Conservation (phyloP, 2,113 vertebrate species). For the Antechinus stuartii region DNA sequence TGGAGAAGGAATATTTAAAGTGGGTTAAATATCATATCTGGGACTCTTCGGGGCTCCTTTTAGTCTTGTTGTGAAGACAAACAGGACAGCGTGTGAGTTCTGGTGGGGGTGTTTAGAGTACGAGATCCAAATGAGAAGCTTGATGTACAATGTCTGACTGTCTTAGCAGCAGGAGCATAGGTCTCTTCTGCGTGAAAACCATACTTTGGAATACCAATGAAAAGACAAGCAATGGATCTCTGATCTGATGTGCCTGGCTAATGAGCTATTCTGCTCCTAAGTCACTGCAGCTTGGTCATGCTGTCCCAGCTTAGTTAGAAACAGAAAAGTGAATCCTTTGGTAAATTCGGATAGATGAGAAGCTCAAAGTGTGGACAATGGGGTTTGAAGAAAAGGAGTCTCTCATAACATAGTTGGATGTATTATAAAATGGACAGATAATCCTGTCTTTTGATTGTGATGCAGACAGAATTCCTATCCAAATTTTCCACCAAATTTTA, state of each 20-base stretch:
- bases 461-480: conserved; percentile 57
- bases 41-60: conserved; percentile 32
- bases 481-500: conserved; percentile 67
- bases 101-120: background rate
- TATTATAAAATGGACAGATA: conserved; percentile 64
- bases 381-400: conserved; percentile 18
- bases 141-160: background rate
- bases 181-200: background rate
- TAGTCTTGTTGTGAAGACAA: conserved; percentile 55
- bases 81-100: background rate
- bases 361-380: conserved; percentile 63
- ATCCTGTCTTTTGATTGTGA: conserved; percentile 45
- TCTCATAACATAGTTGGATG: conserved; percentile 57
- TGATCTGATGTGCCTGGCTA: conserved; percentile 22
- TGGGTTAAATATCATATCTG: conserved; percentile 67
- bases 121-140: background rate
- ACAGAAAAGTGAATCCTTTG: background rate
- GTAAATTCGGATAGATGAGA: background rate
- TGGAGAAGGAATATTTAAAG: conserved; percentile 73
- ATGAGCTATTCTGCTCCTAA: background rate
- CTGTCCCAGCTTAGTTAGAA: background rate
- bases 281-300: background rate
- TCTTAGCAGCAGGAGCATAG: background rate
- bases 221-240: conserved; percentile 43
- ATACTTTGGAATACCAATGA: background rate